Evolutionary conservation across 2,113 vertebrate species (phyloP).

Genomic region (Chaetops frenatus): DNA sequence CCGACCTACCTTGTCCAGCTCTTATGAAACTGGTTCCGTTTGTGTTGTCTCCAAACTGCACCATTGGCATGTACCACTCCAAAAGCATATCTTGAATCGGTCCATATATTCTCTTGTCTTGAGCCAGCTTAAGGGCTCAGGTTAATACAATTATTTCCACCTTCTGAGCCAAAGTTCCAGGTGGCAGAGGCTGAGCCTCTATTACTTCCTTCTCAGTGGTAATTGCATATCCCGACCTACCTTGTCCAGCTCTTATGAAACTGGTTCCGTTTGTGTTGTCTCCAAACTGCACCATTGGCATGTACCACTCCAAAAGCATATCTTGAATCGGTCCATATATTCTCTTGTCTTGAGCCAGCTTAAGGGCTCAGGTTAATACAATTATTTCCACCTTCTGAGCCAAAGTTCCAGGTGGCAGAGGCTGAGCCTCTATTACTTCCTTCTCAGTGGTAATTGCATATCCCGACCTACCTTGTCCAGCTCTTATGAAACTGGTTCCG

Average conservation of each 20-base stretch:
- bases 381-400: not conserved
- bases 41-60: not conserved
- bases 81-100: not conserved
- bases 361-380: not conserved
- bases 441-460: not conserved
- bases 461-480: not conserved
- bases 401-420: not conserved
- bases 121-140: not conserved
- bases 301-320: not conserved
- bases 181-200: not conserved
- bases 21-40: too few relatives aligned
- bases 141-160: not conserved
- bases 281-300: not conserved
- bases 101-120: not conserved
- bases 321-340: not conserved
- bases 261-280: not conserved
- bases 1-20: too few relatives aligned
- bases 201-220: not conserved
- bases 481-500: not conserved
- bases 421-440: not conserved
- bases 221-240: not conserved
- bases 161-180: not conserved
- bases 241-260: not conserved
- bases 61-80: not conserved
- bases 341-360: not conserved